A percentile compares a stretch with the other conserved stretches of the same genome.
Evolutionary conservation across 2,888 invertebrate species (phyloP).

Genomic region (Pristionchus exspectatus): DNA sequence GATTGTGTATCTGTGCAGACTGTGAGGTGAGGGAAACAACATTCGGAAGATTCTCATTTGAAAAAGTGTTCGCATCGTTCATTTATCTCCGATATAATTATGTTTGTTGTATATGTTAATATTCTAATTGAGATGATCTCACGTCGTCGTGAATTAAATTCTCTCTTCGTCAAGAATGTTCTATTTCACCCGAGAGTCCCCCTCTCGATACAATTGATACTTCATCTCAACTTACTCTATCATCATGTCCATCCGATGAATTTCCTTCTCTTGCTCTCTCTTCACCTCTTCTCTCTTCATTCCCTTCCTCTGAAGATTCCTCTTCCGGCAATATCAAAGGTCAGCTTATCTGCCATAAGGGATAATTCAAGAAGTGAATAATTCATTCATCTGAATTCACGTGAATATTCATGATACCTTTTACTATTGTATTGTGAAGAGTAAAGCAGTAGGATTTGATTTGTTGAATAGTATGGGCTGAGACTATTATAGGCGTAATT

Average conservation of each 20-base stretch:
- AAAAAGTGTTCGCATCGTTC: background rate
- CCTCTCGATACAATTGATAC: background rate
- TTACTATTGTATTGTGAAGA: background rate
- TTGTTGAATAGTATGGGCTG: background rate
- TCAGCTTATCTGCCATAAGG: background rate
- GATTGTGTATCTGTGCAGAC: slow-evolving; percentile 66
- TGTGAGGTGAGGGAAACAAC: slow-evolving; percentile 63
- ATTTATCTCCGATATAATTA: background rate
- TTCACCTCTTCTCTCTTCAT: slow-evolving; percentile 3
- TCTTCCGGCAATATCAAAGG: slow-evolving; percentile 7
- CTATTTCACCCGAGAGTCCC: background rate
- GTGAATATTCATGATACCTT: background rate
- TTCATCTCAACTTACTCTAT: background rate
- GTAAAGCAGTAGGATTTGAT: background rate
- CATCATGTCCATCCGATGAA: background rate
- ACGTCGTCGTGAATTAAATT: slow-evolving; percentile 68
- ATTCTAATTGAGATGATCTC: slow-evolving; percentile 68
- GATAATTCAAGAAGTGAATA: background rate
- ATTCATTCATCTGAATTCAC: background rate
- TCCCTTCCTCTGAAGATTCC: background rate
- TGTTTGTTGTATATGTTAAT: too few species aligned
- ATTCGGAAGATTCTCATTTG: too few species aligned
- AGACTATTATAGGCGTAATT: background rate
- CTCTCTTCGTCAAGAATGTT: slow-evolving; percentile 61
- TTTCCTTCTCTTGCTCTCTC: slow-evolving; percentile 32